These are phyloP conservation scores for Rhynchonycteris naso DNA, from an alignment of 2,797 vertebrate species.

Conservation along the genomic window DNA sequence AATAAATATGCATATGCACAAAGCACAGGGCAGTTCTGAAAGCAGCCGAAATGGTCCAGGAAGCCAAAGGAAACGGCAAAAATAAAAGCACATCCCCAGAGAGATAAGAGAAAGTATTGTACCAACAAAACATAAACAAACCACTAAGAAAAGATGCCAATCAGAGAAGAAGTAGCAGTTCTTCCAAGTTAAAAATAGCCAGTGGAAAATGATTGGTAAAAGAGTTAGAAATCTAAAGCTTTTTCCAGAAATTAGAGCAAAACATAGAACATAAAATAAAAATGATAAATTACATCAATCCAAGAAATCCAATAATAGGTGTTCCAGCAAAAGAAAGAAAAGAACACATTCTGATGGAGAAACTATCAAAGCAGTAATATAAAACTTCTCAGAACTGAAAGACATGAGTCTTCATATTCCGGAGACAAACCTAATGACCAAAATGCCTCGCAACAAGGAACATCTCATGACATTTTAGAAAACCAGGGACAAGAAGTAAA, in stretches of 20 bases:
- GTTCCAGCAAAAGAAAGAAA: not conserved
- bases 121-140: not conserved
- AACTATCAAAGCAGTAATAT: not conserved
- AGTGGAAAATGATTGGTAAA: not conserved
- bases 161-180: not conserved
- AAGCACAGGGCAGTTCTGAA: not conserved
- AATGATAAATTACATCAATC: not conserved
- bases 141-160: not conserved
- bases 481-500: not conserved
- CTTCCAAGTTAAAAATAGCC: slow-evolving; percentile 5
- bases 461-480: not conserved
- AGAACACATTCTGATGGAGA: not conserved
- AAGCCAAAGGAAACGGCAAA: not conserved
- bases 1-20: not conserved
- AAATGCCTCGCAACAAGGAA: not conserved
- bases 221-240: not conserved
- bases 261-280: not conserved
- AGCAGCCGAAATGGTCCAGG: not conserved
- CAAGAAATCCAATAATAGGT: not conserved
- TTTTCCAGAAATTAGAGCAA: not conserved
- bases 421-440: not conserved
- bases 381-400: not conserved
- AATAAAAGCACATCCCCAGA: not conserved
- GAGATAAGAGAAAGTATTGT: not conserved
- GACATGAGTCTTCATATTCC: not conserved